Evolutionary conservation across 2,113 vertebrate species (phyloP), one percentile per base, ranked within the genome.

Genomic region (Camelus dromedarius): DNA sequence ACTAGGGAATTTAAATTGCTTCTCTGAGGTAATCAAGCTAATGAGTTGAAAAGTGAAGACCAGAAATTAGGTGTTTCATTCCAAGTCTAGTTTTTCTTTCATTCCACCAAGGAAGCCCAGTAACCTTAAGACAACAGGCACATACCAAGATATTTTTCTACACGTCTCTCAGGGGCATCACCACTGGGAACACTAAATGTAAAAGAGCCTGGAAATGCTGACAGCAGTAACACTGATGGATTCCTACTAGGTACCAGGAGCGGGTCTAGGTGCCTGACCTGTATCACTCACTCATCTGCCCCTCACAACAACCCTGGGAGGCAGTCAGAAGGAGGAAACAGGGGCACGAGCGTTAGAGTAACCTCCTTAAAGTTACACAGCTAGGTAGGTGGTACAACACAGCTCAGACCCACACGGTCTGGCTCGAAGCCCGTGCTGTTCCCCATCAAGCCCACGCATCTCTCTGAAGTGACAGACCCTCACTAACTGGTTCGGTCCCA

Each of bases 31-130:
- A 18, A 54, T 1, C 64, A 26, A 77, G 56, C 54, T 79, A 52
- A 35, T 35, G 52, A 87, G 69, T 24, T 92, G 52, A 56, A 88
- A 96, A 30, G n/a, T 26, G 4, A 62, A 89, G 70, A 85, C n/a
- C n/a, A 69, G 64, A 79, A 96, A 58, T 69, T 58, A 76, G n/a
- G n/a, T 67, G 22, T 52, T 46, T 42, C 46, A 60, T 69, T 81
- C 42, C 15, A 79, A 86, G 30, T 52, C 48, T 35, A 48, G 52
- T 50, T 87, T 54, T 64, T n/a, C 52, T 82, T 88, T 48, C 3
- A 30, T 60, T 20, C 70, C 48, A 70, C 46, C 52, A 77, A 77
- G 82, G 50, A 60, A 38, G 67, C 54, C 64, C 10, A 19, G 56
- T 42, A 81, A 80, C 50, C 64, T 83, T 79, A 66, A 8, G 73